Evolutionary conservation across 1,140 invertebrate species (phyloP), one percentile per base, ranked within the genome.

Genomic region (Drosophila prosaltans): DNA sequence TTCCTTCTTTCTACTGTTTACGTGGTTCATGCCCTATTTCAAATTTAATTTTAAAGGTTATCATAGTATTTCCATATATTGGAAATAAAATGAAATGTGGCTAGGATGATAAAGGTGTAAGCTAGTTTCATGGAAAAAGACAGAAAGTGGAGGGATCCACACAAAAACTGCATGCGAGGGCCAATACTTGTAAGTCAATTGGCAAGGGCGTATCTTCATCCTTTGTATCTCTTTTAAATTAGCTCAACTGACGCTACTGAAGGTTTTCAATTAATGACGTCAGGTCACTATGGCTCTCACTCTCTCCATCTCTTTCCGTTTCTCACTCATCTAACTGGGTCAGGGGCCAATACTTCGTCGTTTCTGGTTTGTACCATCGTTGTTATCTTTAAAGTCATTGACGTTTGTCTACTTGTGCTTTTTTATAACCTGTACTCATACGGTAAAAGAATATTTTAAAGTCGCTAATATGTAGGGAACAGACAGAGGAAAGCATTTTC

Each of bases 211-310:
- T 28, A 41, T 45, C 21, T 39, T 8, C 58, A 59, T 55, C 74
- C 74, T 77, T 66, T 71, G 74, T 74, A 77, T 71, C 74, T 61
- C 32, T 70, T 61, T 45, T 58, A 57, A 16, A 16, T 16, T 16
- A 16, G 26, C 43, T 57, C n/a, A 32, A 30, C 26, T 76, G 67
- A 61, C 70, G 60, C 74, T 62, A 71, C 28, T 81, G 80, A 88
- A 88, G 83, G 80, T 78, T 86, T 73, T 54, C 74, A 64, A 81
- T 45, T 81, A 55, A 65, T 89, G 84, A 89, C 84, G 84, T 89
- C 84, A 74, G 79, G 73, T 51, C 24, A 62, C 60, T 64, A 40
- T 62, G 41, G n/a, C 41, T 63, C 21, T 51, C 36, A 39, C 10
- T 61, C 40, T 40, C 16, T 69, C 36, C 65, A 16, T 39, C 26